Conservation (phyloP, 2,797 vertebrate species). For the Leptatherina wallacei region DNA sequence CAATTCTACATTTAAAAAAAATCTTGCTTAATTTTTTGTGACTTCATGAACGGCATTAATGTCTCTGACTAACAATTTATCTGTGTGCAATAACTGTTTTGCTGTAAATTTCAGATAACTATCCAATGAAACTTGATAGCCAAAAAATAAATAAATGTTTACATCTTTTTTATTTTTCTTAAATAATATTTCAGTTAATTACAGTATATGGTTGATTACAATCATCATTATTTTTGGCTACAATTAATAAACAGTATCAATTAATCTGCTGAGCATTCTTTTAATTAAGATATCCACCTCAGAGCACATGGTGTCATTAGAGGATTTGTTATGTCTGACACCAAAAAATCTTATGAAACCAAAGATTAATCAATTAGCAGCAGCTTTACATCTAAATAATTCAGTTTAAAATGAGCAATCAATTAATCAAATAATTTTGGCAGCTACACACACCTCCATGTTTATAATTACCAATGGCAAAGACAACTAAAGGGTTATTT, state of each 20-base stretch:
- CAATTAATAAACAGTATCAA: background rate
- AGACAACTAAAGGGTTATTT: too few species aligned
- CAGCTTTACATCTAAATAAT: too few species aligned
- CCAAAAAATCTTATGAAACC: too few species aligned
- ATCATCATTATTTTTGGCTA: background rate
- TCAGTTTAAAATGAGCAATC: too few species aligned
- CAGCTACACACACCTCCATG: too few species aligned
- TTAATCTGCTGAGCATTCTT: background rate
- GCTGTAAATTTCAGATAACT: background rate
- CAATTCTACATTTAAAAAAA: conserved; percentile 11
- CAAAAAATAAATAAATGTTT: background rate
- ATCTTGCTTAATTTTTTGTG: conserved; percentile 16
- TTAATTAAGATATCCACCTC: background rate
- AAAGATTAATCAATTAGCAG: too few species aligned
- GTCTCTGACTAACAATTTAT: background rate
- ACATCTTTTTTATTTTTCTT: background rate
- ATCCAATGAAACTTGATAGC: too few species aligned
- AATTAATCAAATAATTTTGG: too few species aligned
- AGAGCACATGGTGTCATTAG: background rate
- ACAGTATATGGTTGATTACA: background rate
- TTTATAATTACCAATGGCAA: too few species aligned
- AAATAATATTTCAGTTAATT: background rate
- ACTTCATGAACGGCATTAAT: background rate
- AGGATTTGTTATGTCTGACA: background rate
- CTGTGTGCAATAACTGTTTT: background rate